These are phyloP conservation scores for Perca schrenkii DNA, from an alignment of 2,113 vertebrate species.

Conservation along the genomic window DNA sequence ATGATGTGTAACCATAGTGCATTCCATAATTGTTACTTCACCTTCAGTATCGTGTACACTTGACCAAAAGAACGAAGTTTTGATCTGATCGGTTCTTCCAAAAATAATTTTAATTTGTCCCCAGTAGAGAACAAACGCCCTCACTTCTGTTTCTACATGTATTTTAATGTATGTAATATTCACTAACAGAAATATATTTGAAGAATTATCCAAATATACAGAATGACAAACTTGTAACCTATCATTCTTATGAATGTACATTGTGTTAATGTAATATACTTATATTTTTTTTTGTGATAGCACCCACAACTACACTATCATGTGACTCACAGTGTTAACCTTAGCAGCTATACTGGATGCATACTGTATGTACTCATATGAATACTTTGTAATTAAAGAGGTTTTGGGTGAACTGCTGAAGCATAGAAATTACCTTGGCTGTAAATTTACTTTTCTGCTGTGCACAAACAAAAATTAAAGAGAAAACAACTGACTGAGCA, in stretches of 20 bases:
- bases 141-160: not conserved
- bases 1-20: slow-evolving; percentile 8
- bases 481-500: not conserved
- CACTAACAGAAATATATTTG: slow-evolving; percentile 16
- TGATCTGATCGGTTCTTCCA: slow-evolving; percentile 8
- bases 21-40: slow-evolving; percentile 40
- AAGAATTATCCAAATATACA: slow-evolving; percentile 14
- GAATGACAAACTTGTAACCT: slow-evolving; percentile 10
- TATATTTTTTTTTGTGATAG: slow-evolving; percentile 12
- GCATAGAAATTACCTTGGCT: slow-evolving; percentile 41
- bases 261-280: not conserved
- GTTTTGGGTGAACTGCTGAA: slow-evolving; percentile 1
- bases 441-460: slow-evolving; percentile 60
- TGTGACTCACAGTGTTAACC: slow-evolving; percentile 23
- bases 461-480: slow-evolving; percentile 63
- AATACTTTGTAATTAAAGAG: not conserved
- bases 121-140: slow-evolving; percentile 25
- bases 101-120: slow-evolving; percentile 4
- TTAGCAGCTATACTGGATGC: slow-evolving; percentile 41
- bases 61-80: slow-evolving; percentile 10
- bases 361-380: slow-evolving; percentile 1
- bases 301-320: not conserved
- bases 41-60: slow-evolving; percentile 6
- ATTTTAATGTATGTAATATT: slow-evolving; percentile 7
- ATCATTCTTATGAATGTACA: slow-evolving; percentile 19